Percentiles rank a stretch among this genome's conserved stretches.
These are phyloP conservation scores for Pedionomus torquatus DNA, from an alignment of 2,113 vertebrate species.

Conservation along the genomic window DNA sequence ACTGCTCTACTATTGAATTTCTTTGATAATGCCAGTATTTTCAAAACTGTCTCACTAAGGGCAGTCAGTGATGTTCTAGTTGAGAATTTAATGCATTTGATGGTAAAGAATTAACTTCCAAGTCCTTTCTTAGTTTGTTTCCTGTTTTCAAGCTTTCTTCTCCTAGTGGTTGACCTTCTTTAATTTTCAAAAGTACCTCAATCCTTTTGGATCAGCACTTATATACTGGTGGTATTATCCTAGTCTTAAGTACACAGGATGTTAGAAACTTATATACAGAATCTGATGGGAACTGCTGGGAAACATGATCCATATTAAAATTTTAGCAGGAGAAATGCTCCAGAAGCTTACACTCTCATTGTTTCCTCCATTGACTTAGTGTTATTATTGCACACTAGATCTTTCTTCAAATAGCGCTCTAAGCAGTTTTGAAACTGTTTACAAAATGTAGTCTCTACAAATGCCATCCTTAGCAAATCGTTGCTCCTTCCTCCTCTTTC, in stretches of 20 bases:
- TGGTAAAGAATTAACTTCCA: conserved; percentile 29
- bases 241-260: neutral
- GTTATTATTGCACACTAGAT: neutral
- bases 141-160: neutral
- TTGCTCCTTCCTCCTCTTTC: neutral
- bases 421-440: neutral
- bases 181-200: neutral
- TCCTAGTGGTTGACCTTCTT: neutral
- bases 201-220: neutral
- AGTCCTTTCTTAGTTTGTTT: neutral
- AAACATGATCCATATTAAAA: neutral
- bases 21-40: neutral
- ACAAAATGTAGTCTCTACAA: neutral
- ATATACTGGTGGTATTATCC: neutral
- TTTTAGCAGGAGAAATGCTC: neutral
- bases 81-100: conserved; percentile 30
- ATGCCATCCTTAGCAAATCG: neutral
- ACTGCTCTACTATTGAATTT: neutral
- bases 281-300: neutral
- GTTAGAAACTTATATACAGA: neutral
- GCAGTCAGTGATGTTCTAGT: conserved; percentile 1
- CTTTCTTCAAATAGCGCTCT: neutral
- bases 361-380: neutral
- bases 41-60: conserved; percentile 5
- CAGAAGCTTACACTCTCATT: neutral